Base-by-base conservation (phyloP, 2,888 invertebrate genomes). In the Drosophila cyrtoloma region DNA sequence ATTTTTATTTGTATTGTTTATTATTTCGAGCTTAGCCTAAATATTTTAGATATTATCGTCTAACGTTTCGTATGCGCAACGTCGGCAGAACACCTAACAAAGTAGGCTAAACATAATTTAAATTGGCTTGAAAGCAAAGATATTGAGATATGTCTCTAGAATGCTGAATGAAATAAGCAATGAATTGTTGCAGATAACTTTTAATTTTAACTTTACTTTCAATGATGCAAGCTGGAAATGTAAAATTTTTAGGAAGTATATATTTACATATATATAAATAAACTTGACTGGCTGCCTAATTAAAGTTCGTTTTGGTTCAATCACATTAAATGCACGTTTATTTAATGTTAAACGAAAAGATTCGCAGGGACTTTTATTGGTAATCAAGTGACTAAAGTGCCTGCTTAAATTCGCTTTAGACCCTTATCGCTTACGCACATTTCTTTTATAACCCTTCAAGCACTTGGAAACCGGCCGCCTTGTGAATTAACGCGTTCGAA, bases 61-160 rank as follows among this genome's bases (percentile, higher is more conserved):
- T 32, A 71, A 75, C 82, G 56, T 78, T 70, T 55, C 75, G 80
- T 72, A 77, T 73, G 58, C 56, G 59, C 44, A 64, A 66, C 68
- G 5, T 33, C n/a, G 22, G n/a, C 28, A 32, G 32, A 58, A 39
- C 28, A 64, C 19, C 50, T 56, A 55, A 10, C 26, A 10, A 39
- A 22, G 19, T 44, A 33, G n/a, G 22, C 32, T 53, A 3, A 33
- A 32, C 14, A 28, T 33, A 5, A n/a, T n/a, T 32, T 16, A 6
- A 30, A 16, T n/a, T 1, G 9, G n/a, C 19, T n/a, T 0, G 9
- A 22, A 42, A 10, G 4, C 10, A 26, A 14, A 30, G 1, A 19
- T n/a, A 16, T 35, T 35, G 1, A 39, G 32, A 32, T 22, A 26
- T 32, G n/a, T 26, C 0, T 32, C 19, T 22, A 9, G 44, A 64